phyloP scores from a whole-genome alignment of 2,113 vertebrate species.

The Ailuropoda melanoleuca region DNA sequence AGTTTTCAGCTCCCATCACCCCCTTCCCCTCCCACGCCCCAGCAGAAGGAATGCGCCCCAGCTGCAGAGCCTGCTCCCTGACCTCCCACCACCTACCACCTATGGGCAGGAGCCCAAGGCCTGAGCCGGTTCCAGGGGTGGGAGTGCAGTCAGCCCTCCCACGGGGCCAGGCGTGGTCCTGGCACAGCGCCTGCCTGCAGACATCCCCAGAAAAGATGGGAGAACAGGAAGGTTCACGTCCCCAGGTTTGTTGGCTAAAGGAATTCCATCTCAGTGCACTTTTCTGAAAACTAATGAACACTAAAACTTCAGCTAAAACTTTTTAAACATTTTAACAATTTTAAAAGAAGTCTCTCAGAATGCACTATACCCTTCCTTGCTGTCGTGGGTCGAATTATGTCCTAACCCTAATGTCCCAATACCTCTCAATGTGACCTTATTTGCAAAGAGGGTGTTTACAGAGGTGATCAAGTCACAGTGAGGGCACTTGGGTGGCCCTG shows the following conservation, averaged over 20 bases:
- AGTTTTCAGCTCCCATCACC: background rate
- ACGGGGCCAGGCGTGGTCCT: background rate
- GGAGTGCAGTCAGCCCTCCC: background rate
- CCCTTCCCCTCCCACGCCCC: background rate
- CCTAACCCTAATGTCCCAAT: background rate
- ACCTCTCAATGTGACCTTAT: background rate
- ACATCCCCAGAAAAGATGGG: background rate
- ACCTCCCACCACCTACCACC: background rate
- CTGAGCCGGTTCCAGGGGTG: accelerated
- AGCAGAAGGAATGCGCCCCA: background rate
- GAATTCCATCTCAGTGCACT: background rate
- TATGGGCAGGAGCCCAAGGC: background rate
- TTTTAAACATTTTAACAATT: background rate
- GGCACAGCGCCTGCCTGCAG: background rate
- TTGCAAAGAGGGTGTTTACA: background rate
- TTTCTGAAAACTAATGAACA: background rate
- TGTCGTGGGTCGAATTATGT: background rate
- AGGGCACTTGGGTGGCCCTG: background rate
- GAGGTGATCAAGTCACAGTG: background rate
- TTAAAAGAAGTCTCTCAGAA: background rate
- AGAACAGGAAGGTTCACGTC: background rate
- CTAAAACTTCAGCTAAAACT: background rate
- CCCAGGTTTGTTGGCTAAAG: background rate
- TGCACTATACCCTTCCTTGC: background rate
- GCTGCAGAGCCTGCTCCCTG: background rate